These are phyloP conservation scores for Bombus sylvicola DNA, from an alignment of 1,140 invertebrate genomes.

Conservation along the genomic window DNA sequence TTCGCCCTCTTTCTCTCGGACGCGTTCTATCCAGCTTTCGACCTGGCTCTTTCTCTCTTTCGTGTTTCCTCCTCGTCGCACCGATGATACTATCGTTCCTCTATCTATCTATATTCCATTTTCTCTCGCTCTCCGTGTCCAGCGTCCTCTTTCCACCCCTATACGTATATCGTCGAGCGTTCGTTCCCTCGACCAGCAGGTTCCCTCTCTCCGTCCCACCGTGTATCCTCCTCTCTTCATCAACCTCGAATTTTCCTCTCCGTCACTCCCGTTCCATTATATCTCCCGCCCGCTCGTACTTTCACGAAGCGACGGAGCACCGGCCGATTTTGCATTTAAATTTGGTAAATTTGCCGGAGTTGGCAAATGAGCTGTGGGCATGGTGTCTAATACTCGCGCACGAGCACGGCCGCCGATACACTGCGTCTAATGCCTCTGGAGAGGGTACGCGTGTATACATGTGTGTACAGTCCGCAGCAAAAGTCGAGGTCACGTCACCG, in stretches of 20 bases:
- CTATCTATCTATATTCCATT: constrained; percentile 70
- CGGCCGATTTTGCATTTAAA: constrained; percentile 82
- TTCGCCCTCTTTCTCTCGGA: constrained; percentile 55
- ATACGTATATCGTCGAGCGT: constrained; percentile 34
- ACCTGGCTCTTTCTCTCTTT: constrained; percentile 25
- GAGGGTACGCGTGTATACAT: constrained; percentile 51
- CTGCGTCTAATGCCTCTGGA: constrained; percentile 75
- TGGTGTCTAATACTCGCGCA: constrained; percentile 75
- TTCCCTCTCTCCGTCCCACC: constrained; percentile 3
- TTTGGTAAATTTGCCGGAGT: constrained; percentile 81
- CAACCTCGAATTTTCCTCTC: background rate
- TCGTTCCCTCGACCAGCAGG: constrained; percentile 33
- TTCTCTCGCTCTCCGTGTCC: constrained; percentile 49
- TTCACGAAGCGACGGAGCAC: constrained; percentile 61
- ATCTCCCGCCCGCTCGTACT: constrained; percentile 39
- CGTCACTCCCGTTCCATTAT: constrained; percentile 26
- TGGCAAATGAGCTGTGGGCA: constrained; percentile 81
- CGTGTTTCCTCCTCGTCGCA: constrained; percentile 34
- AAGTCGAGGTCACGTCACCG: constrained; percentile 41
- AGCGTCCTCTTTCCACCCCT: constrained; percentile 44
- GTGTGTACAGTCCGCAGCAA: constrained; percentile 66
- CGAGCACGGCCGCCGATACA: constrained; percentile 70
- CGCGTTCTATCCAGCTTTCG: constrained; percentile 6
- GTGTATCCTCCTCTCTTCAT: constrained; percentile 1
- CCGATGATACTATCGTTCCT: constrained; percentile 59